These are phyloP conservation scores for Ostrea edulis DNA, from an alignment of 1,140 invertebrate genomes.

Conservation along the genomic window DNA sequence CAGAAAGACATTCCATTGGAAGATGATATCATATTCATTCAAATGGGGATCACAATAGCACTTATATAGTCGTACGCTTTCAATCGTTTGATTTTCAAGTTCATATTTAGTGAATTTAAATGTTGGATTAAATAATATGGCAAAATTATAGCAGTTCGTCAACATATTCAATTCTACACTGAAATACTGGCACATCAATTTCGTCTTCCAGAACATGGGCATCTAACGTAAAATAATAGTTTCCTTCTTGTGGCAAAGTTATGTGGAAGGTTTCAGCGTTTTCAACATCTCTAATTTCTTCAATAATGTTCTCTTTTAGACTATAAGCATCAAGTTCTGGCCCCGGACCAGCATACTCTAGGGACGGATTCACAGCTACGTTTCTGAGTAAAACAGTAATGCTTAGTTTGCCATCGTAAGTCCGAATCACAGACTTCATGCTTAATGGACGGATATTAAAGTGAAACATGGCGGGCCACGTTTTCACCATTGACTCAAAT, in stretches of 20 bases:
- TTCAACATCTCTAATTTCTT: slow-evolving; percentile 71
- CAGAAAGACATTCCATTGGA: slow-evolving; percentile 28
- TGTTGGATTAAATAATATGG: neutral
- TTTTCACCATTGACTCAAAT: slow-evolving; percentile 71
- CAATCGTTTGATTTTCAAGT: neutral
- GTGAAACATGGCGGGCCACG: slow-evolving; percentile 74
- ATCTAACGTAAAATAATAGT: slow-evolving; percentile 72
- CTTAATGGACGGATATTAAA: slow-evolving; percentile 73
- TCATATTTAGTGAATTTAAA: neutral
- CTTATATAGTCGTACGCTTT: neutral
- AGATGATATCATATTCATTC: neutral
- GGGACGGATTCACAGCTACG: slow-evolving; percentile 69
- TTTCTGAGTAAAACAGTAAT: slow-evolving; percentile 70
- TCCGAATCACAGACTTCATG: slow-evolving; percentile 71
- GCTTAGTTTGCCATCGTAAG: slow-evolving; percentile 71
- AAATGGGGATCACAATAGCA: neutral
- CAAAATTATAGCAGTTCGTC: slow-evolving; percentile 69
- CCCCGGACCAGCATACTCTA: slow-evolving; percentile 72
- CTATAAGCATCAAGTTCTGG: slow-evolving; percentile 64
- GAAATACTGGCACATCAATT: slow-evolving; percentile 70
- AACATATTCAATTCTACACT: slow-evolving; percentile 70
- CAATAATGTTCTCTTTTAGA: slow-evolving; percentile 69
- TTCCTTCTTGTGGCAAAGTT: slow-evolving; percentile 71
- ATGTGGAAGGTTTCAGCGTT: slow-evolving; percentile 74
- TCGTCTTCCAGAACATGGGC: slow-evolving; percentile 71